Evolutionary conservation across 2,797 vertebrate species (phyloP).

Genomic region (Odontamblyopus rebecca): DNA sequence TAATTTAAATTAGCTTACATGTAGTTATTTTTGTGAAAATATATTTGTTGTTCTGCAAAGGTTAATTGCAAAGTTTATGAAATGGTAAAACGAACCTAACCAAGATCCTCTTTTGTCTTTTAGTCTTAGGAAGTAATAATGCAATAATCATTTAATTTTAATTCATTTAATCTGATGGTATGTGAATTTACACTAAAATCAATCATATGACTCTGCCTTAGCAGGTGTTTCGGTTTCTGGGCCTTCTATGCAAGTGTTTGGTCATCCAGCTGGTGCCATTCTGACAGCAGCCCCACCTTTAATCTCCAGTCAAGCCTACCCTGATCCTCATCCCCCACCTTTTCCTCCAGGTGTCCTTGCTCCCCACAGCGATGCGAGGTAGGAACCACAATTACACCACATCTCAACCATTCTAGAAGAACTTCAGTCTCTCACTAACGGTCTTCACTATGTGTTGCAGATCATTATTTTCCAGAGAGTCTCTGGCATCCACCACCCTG

Average conservation of each 20-base stretch:
- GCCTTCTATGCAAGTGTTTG: constrained; percentile 75
- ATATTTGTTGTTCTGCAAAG: too few species aligned
- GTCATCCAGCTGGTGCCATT: constrained; percentile 78
- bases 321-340: constrained; percentile 73
- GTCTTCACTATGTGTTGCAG: constrained; percentile 73
- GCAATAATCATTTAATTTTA: too few species aligned
- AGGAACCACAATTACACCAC: constrained; percentile 39
- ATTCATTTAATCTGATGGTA: not conserved
- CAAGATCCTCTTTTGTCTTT: not conserved
- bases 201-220: constrained; percentile 33
- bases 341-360: constrained; percentile 75
- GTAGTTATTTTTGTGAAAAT: too few species aligned
- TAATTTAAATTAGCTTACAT: too few species aligned
- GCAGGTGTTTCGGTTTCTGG: constrained; percentile 77
- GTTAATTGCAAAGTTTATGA: too few species aligned
- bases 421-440: constrained; percentile 30
- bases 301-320: constrained; percentile 70
- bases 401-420: constrained; percentile 15
- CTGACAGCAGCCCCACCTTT: constrained; percentile 81
- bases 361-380: constrained; percentile 89
- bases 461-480: constrained; percentile 84
- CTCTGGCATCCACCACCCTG: constrained; percentile 85
- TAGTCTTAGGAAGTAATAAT: not conserved
- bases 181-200: not conserved
- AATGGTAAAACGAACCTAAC: too few species aligned